Percentiles rank a stretch among this genome's conserved stretches.
phyloP scores from a whole-genome alignment of 2,888 invertebrate species.

The Melinaea marsaeus region DNA sequence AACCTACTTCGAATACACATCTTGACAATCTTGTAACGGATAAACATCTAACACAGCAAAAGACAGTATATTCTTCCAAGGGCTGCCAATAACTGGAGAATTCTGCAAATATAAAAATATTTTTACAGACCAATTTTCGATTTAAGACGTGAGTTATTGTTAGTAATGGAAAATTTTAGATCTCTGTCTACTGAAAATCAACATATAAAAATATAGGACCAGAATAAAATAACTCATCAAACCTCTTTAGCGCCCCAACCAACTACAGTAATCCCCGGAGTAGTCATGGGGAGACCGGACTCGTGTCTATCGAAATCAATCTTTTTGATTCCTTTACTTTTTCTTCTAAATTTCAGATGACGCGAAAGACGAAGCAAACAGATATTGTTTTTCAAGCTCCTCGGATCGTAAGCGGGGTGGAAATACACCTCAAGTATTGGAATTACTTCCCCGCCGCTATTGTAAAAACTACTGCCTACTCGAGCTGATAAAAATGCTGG shows the following conservation, averaged over 20 bases:
- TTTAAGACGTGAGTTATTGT: too few species aligned
- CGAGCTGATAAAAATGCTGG: constrained; percentile 56
- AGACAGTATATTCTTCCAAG: constrained; percentile 45
- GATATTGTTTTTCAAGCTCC: constrained; percentile 52
- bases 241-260: constrained; percentile 65
- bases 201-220: neutral
- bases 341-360: constrained; percentile 40
- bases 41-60: constrained; percentile 51
- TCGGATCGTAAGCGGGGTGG: constrained; percentile 56
- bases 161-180: too few species aligned
- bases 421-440: constrained; percentile 57
- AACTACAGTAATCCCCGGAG: constrained; percentile 49
- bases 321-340: constrained; percentile 43
- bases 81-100: constrained; percentile 39
- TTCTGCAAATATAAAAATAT: constrained; percentile 23
- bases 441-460: constrained; percentile 52
- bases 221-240: constrained; percentile 28
- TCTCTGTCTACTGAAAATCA: neutral
- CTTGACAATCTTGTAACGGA: constrained; percentile 49
- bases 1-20: constrained; percentile 52
- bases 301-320: constrained; percentile 49
- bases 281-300: constrained; percentile 39
- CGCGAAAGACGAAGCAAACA: constrained; percentile 51
- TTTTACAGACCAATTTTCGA: too few species aligned
- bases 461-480: constrained; percentile 56